Conservation (phyloP, 2,888 invertebrate genomes). For the Rotaria sp. region DNA sequence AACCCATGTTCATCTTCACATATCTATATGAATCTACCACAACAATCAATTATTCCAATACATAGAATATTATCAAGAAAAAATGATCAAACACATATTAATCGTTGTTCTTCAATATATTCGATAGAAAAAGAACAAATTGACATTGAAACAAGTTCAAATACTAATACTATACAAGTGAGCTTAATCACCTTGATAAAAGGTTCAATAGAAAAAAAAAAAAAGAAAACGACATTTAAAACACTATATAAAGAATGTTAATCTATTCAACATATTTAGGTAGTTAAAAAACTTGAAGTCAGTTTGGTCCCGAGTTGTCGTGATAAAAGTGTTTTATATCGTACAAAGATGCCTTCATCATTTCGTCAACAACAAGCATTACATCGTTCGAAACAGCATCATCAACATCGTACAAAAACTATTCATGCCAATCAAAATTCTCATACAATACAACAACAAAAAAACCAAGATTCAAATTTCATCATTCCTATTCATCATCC, state of each 20-base stretch:
- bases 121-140: neutral
- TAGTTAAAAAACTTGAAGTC: neutral
- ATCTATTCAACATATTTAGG: constrained; percentile 5
- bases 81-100: neutral
- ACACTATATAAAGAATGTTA: neutral
- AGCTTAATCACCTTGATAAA: neutral
- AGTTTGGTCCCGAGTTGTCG: neutral
- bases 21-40: neutral
- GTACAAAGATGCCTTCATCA: constrained; percentile 1
- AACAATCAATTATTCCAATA: neutral
- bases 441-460: neutral
- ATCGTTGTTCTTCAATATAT: neutral
- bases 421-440: neutral
- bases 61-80: neutral
- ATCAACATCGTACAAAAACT: neutral
- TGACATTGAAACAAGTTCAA: neutral
- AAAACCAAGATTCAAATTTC: neutral
- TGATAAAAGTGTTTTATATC: constrained; percentile 20
- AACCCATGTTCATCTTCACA: neutral
- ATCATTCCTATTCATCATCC: neutral
- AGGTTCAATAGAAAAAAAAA: neutral
- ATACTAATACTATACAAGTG: neutral
- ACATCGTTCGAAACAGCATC: neutral
- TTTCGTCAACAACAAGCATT: neutral
- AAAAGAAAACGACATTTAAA: neutral